Evolutionary conservation across 2,888 invertebrate species (phyloP), one percentile per base, ranked within the genome.

Genomic region (Strigamia transsilvanica): DNA sequence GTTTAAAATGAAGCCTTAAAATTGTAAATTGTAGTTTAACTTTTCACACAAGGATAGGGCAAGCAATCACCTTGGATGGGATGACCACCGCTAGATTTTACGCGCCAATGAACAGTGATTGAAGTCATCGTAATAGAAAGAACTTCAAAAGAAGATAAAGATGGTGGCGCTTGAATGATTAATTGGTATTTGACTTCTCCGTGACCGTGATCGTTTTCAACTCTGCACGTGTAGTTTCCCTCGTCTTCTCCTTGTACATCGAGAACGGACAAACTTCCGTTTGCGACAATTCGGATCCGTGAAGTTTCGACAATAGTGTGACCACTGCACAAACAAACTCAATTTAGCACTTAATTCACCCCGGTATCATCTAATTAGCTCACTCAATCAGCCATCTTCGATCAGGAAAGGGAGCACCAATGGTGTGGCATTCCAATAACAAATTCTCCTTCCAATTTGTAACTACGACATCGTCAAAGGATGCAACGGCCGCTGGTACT

Each of bases 401-500:
- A 9, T 81, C 82, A 10, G 84, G 83, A 66, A 18, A 78, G 61
- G 84, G 84, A 81, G 80, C 82, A 79, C 84, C 84, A 21, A 84
- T 80, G 7, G 84, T 66, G 5, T 81, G 61, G 32, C 84, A 84
- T 15, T 81, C 81, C 9, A 83, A 80, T 13, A 80, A 42, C 32
- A 83, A 61, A 41, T 83, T 82, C 41, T 83, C 83, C 10, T 83
- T 80, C 83, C 83, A 83, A 46, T 80, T 83, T 18, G 83, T 73
- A 10, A 79, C 56, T 12, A 83, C 46, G 13, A 42, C 51, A 15
- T 83, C 83, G 66, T 83, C 83, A 38, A 83, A 83, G 21, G 83
- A 83, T 79, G 81, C 83, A 18, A 83, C 83, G 32, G 82, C 79
- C 61, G 83, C 83, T 80, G 83, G 83, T 79, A 83, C 83, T 82